Evolutionary conservation across 2,888 invertebrate species (phyloP).

Genomic region (Bellardia pandia): DNA sequence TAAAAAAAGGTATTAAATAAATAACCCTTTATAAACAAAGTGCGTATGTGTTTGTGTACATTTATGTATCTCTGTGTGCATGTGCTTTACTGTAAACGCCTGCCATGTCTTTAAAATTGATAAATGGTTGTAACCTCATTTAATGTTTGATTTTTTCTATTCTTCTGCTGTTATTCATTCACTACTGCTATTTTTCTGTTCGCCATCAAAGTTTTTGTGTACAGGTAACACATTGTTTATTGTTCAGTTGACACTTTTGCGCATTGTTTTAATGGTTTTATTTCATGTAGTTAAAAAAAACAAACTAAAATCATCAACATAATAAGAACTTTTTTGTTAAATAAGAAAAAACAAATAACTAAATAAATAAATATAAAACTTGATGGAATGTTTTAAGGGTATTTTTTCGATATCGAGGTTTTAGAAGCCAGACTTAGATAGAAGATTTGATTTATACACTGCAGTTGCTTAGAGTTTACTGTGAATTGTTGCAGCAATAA

Average conservation of each 20-base stretch:
- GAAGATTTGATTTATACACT: conserved; percentile 61
- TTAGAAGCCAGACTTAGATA: neutral
- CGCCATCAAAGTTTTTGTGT: conserved; percentile 1
- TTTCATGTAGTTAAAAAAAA: neutral
- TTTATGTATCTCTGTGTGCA: neutral
- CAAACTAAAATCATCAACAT: conserved; percentile 20
- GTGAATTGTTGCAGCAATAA: neutral
- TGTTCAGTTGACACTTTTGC: conserved; percentile 71
- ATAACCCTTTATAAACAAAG: neutral
- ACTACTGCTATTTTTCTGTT: conserved; percentile 18
- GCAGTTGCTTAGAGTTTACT: conserved; percentile 17
- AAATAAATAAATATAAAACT: neutral
- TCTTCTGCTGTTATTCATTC: conserved; percentile 21
- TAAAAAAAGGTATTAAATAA: no score
- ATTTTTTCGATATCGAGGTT: conserved; percentile 6
- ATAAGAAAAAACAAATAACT: neutral
- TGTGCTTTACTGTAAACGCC: conserved; percentile 38
- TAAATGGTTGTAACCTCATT: conserved; percentile 70
- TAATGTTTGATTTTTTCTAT: conserved; percentile 64
- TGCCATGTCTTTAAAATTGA: conserved; percentile 60
- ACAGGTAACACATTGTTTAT: conserved; percentile 69
- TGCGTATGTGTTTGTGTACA: neutral
- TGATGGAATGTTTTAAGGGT: conserved; percentile 25
- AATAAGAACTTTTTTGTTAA: neutral
- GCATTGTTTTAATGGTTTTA: conserved; percentile 57